phyloP scores from a whole-genome alignment of 1,140 invertebrate species.

The Drosophila ironensis region DNA sequence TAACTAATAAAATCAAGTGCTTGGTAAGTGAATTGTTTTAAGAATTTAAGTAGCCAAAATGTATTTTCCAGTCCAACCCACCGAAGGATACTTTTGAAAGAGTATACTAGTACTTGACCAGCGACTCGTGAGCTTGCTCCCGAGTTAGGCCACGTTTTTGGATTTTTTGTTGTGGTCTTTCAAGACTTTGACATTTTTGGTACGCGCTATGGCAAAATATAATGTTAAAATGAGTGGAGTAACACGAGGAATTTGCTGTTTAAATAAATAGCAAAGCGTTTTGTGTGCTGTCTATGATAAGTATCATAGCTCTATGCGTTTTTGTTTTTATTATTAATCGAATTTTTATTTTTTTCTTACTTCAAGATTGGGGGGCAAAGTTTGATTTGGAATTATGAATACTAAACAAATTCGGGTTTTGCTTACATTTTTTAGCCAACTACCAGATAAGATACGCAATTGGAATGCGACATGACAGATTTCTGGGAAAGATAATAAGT shows the following conservation, averaged over 20 bases:
- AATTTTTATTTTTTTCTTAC: conserved; percentile 22
- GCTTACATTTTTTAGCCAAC: conserved; percentile 14
- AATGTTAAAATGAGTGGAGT: conserved; percentile 25
- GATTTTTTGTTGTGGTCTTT: background rate
- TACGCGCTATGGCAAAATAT: conserved; percentile 46
- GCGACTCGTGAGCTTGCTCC: conserved; percentile 29
- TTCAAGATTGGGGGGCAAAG: conserved; percentile 19
- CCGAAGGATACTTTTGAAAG: background rate
- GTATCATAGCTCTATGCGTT: conserved; percentile 25
- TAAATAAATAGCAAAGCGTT: conserved; percentile 51
- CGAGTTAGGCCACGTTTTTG: conserved; percentile 13
- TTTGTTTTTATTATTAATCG: conserved; percentile 23
- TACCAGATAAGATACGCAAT: conserved; percentile 21
- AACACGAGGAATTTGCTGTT: conserved; percentile 41
- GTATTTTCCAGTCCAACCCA: background rate
- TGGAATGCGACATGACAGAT: background rate
- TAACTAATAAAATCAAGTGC: too few relatives aligned
- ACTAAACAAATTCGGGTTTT: conserved; percentile 11
- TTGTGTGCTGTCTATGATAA: conserved; percentile 39
- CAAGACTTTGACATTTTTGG: conserved; percentile 43
- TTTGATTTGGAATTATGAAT: conserved; percentile 10
- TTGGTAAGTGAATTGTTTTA: too few relatives aligned
- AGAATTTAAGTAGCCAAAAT: background rate
- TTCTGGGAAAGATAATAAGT: conserved; percentile 10
- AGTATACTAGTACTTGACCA: background rate